A percentile compares a stretch with the other conserved stretches of the same genome.
phyloP scores from a whole-genome alignment of 2,797 vertebrate genomes.

The Florisuga fusca region DNA sequence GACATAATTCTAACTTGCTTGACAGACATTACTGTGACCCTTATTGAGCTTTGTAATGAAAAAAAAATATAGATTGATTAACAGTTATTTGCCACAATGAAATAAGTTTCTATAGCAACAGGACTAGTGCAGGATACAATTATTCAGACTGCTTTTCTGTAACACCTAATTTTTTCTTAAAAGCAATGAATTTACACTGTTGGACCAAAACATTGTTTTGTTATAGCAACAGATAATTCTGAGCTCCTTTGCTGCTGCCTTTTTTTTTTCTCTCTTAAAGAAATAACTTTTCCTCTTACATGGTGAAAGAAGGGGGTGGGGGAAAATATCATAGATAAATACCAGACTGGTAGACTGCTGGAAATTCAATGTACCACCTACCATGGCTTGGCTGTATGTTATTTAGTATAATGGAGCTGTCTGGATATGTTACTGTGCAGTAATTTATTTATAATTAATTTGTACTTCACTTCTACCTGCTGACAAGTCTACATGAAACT shows the following conservation, averaged over 20 bases:
- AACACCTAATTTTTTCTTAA: constrained; percentile 24
- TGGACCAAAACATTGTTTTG: constrained; percentile 18
- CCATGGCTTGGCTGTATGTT: neutral
- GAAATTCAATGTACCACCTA: neutral
- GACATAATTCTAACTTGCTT: neutral
- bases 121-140: neutral
- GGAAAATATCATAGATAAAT: neutral
- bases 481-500: neutral
- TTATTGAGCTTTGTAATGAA: constrained; percentile 13
- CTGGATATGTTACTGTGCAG: neutral
- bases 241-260: neutral
- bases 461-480: neutral
- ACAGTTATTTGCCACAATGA: constrained; percentile 16
- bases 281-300: neutral
- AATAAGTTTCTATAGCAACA: constrained; percentile 62
- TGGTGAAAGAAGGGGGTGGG: neutral
- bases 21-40: neutral
- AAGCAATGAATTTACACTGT: neutral
- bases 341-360: neutral
- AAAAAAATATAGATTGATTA: constrained; percentile 43
- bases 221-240: constrained; percentile 33
- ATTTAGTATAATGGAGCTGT: neutral
- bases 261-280: neutral
- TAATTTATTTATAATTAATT: neutral
- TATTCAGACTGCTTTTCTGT: constrained; percentile 34